Evolutionary conservation across 2,113 vertebrate genomes (phyloP).

Genomic region (Brevimyrus niger): DNA sequence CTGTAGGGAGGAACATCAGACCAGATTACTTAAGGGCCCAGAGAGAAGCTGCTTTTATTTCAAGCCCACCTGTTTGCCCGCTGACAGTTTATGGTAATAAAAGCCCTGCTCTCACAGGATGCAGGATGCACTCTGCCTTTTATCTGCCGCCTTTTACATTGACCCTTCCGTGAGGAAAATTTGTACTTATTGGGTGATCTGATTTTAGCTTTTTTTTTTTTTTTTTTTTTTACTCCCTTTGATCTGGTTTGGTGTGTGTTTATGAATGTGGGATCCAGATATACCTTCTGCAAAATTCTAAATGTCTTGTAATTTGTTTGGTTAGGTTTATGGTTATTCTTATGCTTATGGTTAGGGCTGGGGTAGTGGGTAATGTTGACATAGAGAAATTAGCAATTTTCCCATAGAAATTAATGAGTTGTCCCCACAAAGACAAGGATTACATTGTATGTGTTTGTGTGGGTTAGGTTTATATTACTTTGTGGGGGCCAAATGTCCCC

Average conservation of each 20-base stretch:
- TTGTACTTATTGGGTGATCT: not conserved
- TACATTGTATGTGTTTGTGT: too few species aligned
- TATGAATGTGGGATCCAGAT: not conserved
- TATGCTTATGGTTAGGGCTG: too few species aligned
- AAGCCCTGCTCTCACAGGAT: not conserved
- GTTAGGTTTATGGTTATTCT: too few species aligned
- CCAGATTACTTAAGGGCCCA: not conserved
- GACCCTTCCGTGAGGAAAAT: not conserved
- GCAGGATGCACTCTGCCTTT: not conserved
- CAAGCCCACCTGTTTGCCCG: not conserved
- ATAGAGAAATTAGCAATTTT: too few species aligned
- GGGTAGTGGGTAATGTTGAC: too few species aligned
- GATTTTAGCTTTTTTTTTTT: not conserved
- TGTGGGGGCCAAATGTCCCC: too few species aligned
- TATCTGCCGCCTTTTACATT: not conserved
- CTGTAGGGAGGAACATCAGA: not conserved
- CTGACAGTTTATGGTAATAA: not conserved
- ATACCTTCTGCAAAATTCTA: not conserved
- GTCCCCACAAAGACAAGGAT: too few species aligned
- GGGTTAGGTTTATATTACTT: too few species aligned
- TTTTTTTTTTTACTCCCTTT: not conserved
- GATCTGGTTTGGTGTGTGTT: not conserved
- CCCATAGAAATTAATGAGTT: too few species aligned
- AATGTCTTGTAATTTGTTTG: too few species aligned
- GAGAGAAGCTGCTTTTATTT: not conserved